Conservation (phyloP, 2,888 invertebrate genomes). For the Melieria picta region DNA sequence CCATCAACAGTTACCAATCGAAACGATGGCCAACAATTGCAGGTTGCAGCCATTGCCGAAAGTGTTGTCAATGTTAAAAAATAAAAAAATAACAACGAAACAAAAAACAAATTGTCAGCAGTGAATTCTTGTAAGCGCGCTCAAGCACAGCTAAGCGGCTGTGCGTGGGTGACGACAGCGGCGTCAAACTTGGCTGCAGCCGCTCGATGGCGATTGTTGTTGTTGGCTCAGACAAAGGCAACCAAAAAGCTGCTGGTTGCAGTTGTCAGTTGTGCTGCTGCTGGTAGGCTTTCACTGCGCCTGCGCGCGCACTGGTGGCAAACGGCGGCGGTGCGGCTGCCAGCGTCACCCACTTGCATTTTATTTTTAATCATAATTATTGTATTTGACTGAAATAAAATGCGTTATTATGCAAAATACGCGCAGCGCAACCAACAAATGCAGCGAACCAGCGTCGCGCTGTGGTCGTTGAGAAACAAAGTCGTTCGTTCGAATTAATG, state of each 20-base stretch:
- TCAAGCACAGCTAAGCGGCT: no score
- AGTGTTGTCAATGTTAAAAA: no score
- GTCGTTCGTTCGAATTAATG: neutral
- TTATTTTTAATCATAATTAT: conserved; percentile 14
- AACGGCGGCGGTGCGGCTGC: neutral
- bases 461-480: neutral
- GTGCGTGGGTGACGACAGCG: no score
- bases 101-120: no score
- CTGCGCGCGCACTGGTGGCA: conserved; percentile 10
- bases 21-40: no score
- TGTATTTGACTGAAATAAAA: conserved; percentile 11
- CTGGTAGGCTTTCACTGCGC: conserved; percentile 4
- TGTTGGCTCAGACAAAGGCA: neutral
- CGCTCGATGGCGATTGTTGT: neutral
- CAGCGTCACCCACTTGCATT: conserved; percentile 18
- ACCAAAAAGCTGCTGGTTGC: no score
- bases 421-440: neutral
- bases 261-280: neutral
- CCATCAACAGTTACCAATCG: no score
- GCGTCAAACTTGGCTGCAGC: neutral
- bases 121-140: no score
- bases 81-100: no score
- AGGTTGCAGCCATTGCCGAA: no score
- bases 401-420: conserved; percentile 26
- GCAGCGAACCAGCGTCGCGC: neutral